Conservation (phyloP, 2,797 vertebrate species). For the Mallotus villosus region DNA sequence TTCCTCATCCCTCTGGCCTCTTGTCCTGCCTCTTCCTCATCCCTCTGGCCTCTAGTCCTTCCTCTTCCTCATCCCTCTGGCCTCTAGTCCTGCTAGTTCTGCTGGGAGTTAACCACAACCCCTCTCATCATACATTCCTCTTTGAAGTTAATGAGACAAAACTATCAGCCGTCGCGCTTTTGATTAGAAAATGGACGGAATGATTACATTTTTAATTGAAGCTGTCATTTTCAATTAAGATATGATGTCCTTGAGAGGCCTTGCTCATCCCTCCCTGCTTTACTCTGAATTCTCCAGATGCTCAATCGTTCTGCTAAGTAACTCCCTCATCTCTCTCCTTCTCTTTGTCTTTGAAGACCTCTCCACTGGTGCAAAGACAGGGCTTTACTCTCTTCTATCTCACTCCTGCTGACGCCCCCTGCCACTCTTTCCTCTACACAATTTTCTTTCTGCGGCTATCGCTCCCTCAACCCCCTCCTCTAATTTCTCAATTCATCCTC, state of each 20-base stretch:
- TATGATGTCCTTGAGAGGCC: constrained; percentile 73
- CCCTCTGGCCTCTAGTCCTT: constrained; percentile 24
- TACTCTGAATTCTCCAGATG: constrained; percentile 45
- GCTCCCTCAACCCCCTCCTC: no score
- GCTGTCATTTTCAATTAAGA: constrained; percentile 84
- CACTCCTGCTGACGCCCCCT: not conserved
- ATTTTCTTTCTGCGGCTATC: no score
- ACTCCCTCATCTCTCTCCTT: constrained; percentile 12
- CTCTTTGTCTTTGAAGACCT: constrained; percentile 25
- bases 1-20: constrained; percentile 25
- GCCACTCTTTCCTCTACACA: no score
- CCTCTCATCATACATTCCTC: constrained; percentile 55
- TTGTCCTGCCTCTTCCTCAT: constrained; percentile 30
- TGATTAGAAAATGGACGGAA: constrained; percentile 81
- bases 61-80: constrained; percentile 30
- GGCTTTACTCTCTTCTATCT: constrained; percentile 23
- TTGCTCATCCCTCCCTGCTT: constrained; percentile 43
- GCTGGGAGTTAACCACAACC: constrained; percentile 52
- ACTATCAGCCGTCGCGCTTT: constrained; percentile 77
- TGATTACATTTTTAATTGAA: constrained; percentile 85
- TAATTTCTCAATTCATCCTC: no score
- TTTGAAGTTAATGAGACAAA: constrained; percentile 84
- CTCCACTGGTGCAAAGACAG: no score
- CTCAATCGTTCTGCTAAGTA: constrained; percentile 45
- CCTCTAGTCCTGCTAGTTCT: not conserved